Conservation (phyloP, 2,797 vertebrate species). For the Microhierax caerulescens region DNA sequence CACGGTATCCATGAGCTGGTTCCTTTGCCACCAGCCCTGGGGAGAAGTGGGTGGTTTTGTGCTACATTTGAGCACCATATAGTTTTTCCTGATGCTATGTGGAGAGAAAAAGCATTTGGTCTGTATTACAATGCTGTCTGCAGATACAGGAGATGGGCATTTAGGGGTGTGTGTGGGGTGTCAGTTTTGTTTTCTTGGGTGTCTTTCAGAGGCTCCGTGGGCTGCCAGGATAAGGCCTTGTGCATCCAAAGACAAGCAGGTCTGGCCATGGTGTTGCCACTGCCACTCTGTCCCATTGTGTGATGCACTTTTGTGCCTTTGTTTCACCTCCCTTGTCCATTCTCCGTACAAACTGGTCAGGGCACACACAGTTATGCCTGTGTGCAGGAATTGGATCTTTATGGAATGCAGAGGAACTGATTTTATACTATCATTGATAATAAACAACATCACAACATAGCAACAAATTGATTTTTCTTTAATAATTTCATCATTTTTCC, state of each 20-base stretch:
- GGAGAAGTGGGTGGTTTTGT: accelerated
- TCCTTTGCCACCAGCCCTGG: neutral
- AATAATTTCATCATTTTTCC: neutral
- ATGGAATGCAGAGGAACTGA: neutral
- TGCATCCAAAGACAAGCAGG: neutral
- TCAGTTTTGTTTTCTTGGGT: neutral
- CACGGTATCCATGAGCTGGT: accelerated
- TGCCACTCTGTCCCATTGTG: neutral
- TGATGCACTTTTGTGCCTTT: neutral
- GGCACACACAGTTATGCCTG: neutral
- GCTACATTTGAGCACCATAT: accelerated
- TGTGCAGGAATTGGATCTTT: neutral
- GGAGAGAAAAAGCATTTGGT: neutral
- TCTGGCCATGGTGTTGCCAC: neutral
- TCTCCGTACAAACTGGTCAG: neutral
- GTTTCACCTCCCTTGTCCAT: neutral
- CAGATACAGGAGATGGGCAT: neutral
- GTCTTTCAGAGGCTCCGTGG: neutral
- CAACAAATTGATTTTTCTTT: neutral
- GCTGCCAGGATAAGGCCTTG: accelerated
- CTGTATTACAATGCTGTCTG: neutral
- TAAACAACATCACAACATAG: neutral
- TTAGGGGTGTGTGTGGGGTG: neutral
- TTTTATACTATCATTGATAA: neutral
- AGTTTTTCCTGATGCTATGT: neutral